Percentiles rank a stretch among this genome's conserved stretches.
Evolutionary conservation across 2,113 vertebrate species (phyloP).

Genomic region (Hemibagrus wyckioides): DNA sequence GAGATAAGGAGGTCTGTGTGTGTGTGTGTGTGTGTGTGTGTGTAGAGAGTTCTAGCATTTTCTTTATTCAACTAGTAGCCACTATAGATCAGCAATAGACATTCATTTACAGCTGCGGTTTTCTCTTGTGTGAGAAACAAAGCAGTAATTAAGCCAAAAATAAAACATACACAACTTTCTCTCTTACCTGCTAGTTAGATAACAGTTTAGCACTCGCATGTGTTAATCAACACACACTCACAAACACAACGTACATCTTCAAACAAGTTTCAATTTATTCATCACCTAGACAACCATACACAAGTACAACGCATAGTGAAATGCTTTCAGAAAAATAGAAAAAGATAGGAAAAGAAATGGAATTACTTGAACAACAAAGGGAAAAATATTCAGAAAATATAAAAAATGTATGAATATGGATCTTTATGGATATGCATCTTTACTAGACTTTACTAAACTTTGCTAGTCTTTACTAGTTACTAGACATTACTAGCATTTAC

Average conservation of each 20-base stretch:
- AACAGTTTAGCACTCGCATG: too few species aligned
- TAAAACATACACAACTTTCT: neutral
- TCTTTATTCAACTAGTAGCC: neutral
- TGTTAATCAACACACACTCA: neutral
- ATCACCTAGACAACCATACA: neutral
- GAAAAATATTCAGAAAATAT: too few species aligned
- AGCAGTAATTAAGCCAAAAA: neutral
- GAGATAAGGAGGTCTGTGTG: slow-evolving; percentile 30
- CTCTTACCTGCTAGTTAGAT: neutral
- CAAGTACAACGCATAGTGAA: neutral
- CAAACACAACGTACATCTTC: neutral
- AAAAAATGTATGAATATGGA: too few species aligned
- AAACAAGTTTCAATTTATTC: neutral
- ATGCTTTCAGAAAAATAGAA: too few species aligned
- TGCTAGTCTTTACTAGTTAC: too few species aligned
- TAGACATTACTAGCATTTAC: too few species aligned
- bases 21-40: slow-evolving; percentile 17
- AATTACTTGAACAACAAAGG: too few species aligned
- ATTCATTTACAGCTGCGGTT: neutral
- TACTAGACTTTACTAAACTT: too few species aligned
- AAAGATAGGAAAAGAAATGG: too few species aligned
- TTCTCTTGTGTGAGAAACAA: neutral
- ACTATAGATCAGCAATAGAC: neutral
- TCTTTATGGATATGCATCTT: too few species aligned
- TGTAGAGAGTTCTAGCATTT: neutral